Conservation (phyloP, 2,797 vertebrate species). For the Phyllotis vaccarum region DNA sequence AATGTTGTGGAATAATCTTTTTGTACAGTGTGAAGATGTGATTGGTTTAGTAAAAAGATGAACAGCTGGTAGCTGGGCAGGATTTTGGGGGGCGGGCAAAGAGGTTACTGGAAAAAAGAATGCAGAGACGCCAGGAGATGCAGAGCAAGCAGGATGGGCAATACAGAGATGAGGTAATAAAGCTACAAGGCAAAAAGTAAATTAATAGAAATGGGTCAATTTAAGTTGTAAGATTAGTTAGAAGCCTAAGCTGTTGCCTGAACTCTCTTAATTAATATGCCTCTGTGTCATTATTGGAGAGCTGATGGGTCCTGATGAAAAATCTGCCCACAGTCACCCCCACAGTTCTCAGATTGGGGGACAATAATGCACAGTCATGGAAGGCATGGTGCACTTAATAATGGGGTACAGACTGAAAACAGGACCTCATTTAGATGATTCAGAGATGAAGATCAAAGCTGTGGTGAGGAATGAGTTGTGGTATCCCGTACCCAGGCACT, state of each 20-base stretch:
- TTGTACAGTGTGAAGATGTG: not conserved
- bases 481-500: not conserved
- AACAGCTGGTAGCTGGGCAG: not conserved
- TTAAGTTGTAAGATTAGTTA: not conserved
- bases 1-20: not conserved
- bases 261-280: not conserved
- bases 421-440: slow-evolving; percentile 52
- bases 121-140: not conserved
- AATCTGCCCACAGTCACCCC: not conserved
- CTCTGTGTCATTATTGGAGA: not conserved
- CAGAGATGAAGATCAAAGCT: slow-evolving; percentile 61
- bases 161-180: not conserved
- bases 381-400: slow-evolving; percentile 44
- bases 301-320: not conserved
- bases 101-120: not conserved
- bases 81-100: not conserved
- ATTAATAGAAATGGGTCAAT: not conserved
- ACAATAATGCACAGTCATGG: not conserved
- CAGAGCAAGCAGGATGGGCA: not conserved
- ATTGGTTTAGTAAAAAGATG: not conserved
- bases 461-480: not conserved
- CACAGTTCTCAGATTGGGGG: not conserved
- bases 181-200: not conserved
- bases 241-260: not conserved
- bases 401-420: slow-evolving; percentile 30